Evolutionary conservation across 2,888 invertebrate species (phyloP), one percentile per base, ranked within the genome.

Genomic region (Agrilus cyanescens): DNA sequence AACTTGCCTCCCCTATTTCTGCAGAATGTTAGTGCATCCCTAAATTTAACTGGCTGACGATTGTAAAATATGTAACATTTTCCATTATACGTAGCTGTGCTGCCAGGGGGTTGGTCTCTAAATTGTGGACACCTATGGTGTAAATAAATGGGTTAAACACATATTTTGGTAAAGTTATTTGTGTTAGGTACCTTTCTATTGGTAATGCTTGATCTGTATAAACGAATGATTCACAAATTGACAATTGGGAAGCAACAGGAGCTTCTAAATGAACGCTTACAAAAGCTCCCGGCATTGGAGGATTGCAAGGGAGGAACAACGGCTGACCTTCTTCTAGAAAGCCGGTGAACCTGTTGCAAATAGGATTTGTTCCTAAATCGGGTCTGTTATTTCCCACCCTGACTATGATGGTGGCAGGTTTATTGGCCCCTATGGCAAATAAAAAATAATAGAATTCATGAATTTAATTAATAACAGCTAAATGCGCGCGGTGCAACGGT

Each of bases 11-110:
- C 48, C 14, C 90, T 74, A 1, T 78, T 73, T 32, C 82, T 76
- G 59, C 93, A 93, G 66, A 86, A 88, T 0, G 77, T 71, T 7
- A 87, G 66, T 0, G 91, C 82, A 39, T 89, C 87, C 37, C 82
- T 72, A 67, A 91, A 88, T 53, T 75, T 78, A 49, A 83, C 65
- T 0, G 88, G 89, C 59, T 90, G 88, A 10, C 86, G 73, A 60
- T 88, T 87, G 68, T 93, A 90, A 72, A 93, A 93, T 46, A 90
- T 87, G 66, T 93, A 93, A 61, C 93, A 93, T 69, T 91, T 93
- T 46, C 93, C 91, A 57, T 93, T 91, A 70, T 93, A 93, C 0
- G 91, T 91, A 1, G 91, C 90, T 0, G 90, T 83, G 44, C 88
- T 88, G 15, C 93, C 93, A 0, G 90, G 89, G 0, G 91, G 91